Base-by-base conservation (phyloP, 2,113 vertebrate genomes). In the Tichodroma muraria region DNA sequence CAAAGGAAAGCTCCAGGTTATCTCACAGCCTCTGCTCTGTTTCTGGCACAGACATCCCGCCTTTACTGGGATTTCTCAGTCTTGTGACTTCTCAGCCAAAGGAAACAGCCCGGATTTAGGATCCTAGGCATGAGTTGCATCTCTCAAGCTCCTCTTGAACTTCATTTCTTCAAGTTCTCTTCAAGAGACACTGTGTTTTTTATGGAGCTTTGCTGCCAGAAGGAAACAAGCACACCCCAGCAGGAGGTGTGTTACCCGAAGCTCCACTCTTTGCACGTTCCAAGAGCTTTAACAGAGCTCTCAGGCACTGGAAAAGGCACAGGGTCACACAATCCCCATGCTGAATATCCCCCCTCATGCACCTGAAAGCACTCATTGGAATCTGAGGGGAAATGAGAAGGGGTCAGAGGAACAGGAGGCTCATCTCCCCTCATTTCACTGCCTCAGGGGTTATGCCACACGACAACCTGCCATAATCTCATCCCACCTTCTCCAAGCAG, bases 301-400 rank as follows among this genome's bases (percentile, higher is more conserved):
- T 11, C 42, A 40, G 45, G 18, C 59, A 40, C 63, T 45, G 40
- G 20, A 50, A 73, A 56, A 77, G n/a, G 66, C 37, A 38, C 17
- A 33, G 28, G 28, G 13, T 21, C 19, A 1, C 4, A 40, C 0
- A 3, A 6, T 2, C 16, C 15, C 53, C 9, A 3, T 10, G 28
- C 40, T 73, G 61, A 44, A 14, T 31, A 77, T 42, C 61, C 50
- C 47, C 8, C 9, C 24, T 76, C 33, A 7, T 3, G n/a, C 57
- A 60, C 37, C 49, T 81, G 52, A 47, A 52, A 76, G 27, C 33
- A 11, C 28, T 52, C 22, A 24, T 0, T 45, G 42, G 12, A 78
- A 45, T 30, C 59, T 40, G 47, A 49, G 33, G 20, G 54, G 10
- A 80, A 80, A 80, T 4, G 16, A 82, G 23, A 23, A 50, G 28